phyloP scores from a whole-genome alignment of 2,113 vertebrate genomes.

The Prochilodus magdalenae region DNA sequence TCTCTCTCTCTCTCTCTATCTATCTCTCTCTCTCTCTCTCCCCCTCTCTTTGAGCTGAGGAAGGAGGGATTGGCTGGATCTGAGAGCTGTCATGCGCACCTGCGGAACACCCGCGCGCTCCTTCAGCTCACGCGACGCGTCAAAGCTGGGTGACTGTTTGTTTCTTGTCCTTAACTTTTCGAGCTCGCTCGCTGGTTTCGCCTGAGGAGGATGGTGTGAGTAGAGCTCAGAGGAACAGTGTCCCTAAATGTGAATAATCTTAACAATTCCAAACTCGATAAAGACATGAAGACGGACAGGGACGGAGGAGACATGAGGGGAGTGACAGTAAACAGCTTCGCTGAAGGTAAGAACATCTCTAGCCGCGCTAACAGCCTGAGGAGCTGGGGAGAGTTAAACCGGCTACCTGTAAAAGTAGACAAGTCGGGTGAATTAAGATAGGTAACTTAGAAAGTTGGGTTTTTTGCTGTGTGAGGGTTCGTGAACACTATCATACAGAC shows the following conservation, averaged over 20 bases:
- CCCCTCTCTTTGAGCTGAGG: background rate
- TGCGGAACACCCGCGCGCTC: constrained; percentile 54
- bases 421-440: background rate
- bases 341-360: constrained; percentile 61
- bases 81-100: constrained; percentile 63
- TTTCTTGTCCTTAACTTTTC: background rate
- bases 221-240: background rate
- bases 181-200: background rate
- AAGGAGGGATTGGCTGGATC: constrained; percentile 48
- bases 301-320: constrained; percentile 60
- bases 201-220: constrained; percentile 6
- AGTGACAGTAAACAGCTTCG: constrained; percentile 59
- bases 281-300: constrained; percentile 57
- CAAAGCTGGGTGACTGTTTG: background rate
- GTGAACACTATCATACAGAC: too few relatives aligned
- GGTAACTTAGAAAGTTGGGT: too few relatives aligned
- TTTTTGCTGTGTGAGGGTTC: too few relatives aligned
- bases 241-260: too few relatives aligned
- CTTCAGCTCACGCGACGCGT: constrained; percentile 11
- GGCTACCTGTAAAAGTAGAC: background rate
- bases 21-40: background rate
- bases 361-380: background rate
- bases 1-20: background rate
- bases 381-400: background rate
- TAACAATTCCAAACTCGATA: background rate